Conservation (phyloP, 2,113 vertebrate species). For the Acinonyx jubatus region DNA sequence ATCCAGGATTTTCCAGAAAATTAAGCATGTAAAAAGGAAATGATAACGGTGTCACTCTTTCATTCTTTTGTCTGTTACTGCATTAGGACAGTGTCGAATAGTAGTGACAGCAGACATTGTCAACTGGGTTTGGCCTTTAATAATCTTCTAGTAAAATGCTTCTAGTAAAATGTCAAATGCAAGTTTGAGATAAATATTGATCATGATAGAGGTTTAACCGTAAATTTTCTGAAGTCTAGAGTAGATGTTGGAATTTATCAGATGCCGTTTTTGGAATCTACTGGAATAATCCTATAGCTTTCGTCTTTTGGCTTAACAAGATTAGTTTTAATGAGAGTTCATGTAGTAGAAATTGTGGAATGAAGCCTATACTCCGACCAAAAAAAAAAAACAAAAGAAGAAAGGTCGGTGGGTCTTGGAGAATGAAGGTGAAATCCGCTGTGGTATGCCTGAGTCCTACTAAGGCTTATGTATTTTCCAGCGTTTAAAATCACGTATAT, state of each 20-base stretch:
- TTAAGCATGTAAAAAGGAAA: background rate
- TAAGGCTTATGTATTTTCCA: background rate
- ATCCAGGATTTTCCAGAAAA: background rate
- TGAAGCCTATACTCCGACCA: background rate
- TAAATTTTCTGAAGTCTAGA: background rate
- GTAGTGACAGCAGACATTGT: background rate
- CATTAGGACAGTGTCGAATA: background rate
- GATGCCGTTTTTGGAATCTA: background rate
- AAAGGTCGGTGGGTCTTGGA: background rate
- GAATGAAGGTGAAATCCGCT: background rate
- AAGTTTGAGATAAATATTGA: background rate
- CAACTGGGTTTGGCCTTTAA: background rate
- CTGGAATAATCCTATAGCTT: background rate
- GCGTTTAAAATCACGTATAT: background rate
- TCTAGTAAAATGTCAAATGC: background rate
- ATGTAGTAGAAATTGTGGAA: background rate
- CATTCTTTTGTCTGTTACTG: background rate
- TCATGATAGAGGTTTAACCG: background rate
- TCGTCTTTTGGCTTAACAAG: background rate
- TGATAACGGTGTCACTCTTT: background rate
- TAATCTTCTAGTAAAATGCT: accelerated
- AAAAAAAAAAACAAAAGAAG: background rate
- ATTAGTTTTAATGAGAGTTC: background rate
- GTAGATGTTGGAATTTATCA: background rate
- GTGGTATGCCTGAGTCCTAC: background rate